phyloP scores from a whole-genome alignment of 2,888 invertebrate genomes.

The Acheta domesticus region DNA sequence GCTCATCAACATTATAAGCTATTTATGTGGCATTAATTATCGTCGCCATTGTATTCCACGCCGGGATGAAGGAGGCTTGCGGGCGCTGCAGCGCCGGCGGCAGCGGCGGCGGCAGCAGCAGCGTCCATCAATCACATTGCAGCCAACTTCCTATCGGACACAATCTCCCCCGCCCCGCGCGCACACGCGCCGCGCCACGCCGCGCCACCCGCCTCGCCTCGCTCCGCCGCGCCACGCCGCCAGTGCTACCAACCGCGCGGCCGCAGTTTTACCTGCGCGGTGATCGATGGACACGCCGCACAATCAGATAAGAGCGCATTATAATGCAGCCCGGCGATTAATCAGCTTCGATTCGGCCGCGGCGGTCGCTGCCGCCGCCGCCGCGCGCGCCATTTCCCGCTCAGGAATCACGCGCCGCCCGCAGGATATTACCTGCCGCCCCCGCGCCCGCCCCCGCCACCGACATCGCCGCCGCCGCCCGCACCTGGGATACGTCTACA shows the following conservation, averaged over 20 bases:
- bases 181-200: neutral
- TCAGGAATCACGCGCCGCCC: neutral
- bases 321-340: constrained; percentile 1
- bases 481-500: neutral
- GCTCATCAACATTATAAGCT: constrained; percentile 18
- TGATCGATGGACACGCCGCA: constrained; percentile 1
- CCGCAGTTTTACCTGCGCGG: constrained; percentile 6
- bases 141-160: constrained; percentile 18
- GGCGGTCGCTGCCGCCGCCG: neutral
- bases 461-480: neutral
- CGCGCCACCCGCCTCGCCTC: neutral
- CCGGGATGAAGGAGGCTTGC: constrained; percentile 18
- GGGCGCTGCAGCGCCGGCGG: neutral
- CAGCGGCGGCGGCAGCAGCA: neutral
- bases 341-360: neutral
- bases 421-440: constrained; percentile 11
- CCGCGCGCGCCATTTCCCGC: constrained; percentile 18
- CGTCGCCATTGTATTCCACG: constrained; percentile 18
- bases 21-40: constrained; percentile 18
- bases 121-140: constrained; percentile 9
- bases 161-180: constrained; percentile 1
- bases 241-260: neutral
- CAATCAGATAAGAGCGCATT: constrained; percentile 18
- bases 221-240: neutral
- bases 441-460: neutral